A percentile compares a stretch with the other conserved stretches of the same genome.
Conservation (phyloP, 37 sponge, comb jelly and placozoan species). For the Oopsacas minuta region DNA sequence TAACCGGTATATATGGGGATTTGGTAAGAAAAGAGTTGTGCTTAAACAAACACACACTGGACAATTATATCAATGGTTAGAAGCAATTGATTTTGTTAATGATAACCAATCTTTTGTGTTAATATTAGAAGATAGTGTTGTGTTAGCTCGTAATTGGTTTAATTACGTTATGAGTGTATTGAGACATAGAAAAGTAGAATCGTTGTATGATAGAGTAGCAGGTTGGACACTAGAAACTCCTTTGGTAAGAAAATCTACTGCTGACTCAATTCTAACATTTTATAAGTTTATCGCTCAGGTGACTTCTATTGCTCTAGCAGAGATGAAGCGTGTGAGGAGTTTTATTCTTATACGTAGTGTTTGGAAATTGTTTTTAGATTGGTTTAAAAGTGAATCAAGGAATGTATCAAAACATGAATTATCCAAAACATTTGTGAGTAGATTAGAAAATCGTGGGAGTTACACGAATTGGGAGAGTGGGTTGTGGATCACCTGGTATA, state of each 20-base stretch:
- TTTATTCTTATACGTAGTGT: not conserved
- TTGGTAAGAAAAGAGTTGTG: not conserved
- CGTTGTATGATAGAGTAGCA: not conserved
- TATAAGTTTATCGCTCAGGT: not conserved
- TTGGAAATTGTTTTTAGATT: not conserved
- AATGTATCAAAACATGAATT: not conserved
- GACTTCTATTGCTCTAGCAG: not conserved
- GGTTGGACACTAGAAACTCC: not conserved
- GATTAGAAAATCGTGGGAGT: not conserved
- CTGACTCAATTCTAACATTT: not conserved
- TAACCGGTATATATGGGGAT: not conserved
- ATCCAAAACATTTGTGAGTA: not conserved
- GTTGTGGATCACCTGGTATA: constrained; percentile 4
- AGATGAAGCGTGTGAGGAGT: not conserved
- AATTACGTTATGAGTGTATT: not conserved
- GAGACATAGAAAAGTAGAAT: not conserved
- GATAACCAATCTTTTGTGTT: not conserved
- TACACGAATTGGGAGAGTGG: not conserved
- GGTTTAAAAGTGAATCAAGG: not conserved
- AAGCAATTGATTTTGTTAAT: not conserved
- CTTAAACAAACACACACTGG: not conserved
- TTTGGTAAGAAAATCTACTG: not conserved
- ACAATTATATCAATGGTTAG: constrained; percentile 11
- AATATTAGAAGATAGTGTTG: not conserved
- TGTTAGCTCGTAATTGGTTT: not conserved